Conservation (phyloP, 1,140 invertebrate species). For the Tyrophagus putrescentiae region DNA sequence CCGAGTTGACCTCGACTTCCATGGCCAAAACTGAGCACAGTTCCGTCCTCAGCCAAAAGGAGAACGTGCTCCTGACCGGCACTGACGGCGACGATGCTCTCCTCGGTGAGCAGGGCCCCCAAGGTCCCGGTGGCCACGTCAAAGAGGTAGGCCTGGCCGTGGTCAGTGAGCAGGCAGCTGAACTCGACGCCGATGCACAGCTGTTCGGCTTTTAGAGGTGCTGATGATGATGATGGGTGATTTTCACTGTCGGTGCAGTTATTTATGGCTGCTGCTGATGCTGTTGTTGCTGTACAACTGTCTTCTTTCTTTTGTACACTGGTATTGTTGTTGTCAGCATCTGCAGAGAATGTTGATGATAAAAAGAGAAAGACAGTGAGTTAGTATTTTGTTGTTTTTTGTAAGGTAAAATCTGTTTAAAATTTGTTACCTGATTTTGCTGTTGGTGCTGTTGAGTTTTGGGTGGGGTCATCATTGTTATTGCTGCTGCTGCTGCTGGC, state of each 20-base stretch:
- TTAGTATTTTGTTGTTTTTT: no score
- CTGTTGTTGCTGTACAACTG: no score
- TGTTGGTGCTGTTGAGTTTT: no score
- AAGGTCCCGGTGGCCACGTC: constrained; percentile 1
- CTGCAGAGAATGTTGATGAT: no score
- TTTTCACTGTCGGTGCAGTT: no score
- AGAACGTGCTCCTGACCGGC: constrained; percentile 65
- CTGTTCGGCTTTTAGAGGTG: constrained; percentile 9
- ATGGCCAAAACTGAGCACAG: constrained; percentile 60
- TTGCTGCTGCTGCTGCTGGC: no score
- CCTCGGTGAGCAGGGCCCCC: neutral
- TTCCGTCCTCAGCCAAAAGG: constrained; percentile 50
- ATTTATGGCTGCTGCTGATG: no score
- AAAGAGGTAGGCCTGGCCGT: constrained; percentile 13
- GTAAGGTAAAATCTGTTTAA: no score
- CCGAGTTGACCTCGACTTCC: constrained; percentile 75
- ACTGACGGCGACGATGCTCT: constrained; percentile 34
- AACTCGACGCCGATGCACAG: constrained; percentile 19
- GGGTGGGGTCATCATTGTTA: no score
- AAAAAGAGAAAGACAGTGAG: no score
- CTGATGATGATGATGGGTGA: no score
- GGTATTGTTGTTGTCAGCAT: neutral
- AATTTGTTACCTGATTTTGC: no score
- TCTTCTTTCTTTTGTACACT: neutral
- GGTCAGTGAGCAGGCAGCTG: constrained; percentile 13